Conservation (phyloP, 2,797 vertebrate genomes). For the Melanotaenia pygmaea region DNA sequence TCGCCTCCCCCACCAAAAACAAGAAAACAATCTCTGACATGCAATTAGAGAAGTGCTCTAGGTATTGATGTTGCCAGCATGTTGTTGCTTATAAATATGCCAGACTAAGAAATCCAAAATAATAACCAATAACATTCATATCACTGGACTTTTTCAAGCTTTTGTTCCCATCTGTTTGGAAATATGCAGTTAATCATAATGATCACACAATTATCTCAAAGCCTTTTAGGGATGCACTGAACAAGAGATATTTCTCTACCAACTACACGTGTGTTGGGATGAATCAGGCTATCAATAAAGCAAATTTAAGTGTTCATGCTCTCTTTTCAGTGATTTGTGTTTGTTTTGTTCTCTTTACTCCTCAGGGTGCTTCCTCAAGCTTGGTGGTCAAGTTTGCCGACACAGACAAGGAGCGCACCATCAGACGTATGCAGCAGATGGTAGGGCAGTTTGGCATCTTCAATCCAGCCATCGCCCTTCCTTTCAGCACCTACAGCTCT, state of each 20-base stretch:
- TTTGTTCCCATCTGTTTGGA: conserved; percentile 29
- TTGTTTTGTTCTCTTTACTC: conserved; percentile 41
- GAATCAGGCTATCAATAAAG: conserved; percentile 22
- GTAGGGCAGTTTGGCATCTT: conserved; percentile 99
- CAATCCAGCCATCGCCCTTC: conserved; percentile 94
- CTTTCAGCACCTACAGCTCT: conserved; percentile 97
- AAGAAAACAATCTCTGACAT: conserved; percentile 30
- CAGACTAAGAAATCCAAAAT: conserved; percentile 49
- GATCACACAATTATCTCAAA: conserved; percentile 20
- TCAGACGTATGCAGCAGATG: conserved; percentile 99
- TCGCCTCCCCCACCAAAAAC: background rate
- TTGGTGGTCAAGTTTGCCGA: conserved; percentile 99
- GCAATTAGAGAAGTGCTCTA: conserved; percentile 54
- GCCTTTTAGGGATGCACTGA: background rate
- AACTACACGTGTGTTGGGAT: conserved; percentile 16
- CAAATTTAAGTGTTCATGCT: conserved; percentile 18
- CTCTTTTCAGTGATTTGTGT: background rate
- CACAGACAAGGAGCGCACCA: conserved; percentile 99
- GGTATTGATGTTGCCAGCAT: conserved; percentile 57
- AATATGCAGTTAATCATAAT: conserved; percentile 24
- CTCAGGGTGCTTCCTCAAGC: conserved; percentile 97
- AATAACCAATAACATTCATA: conserved; percentile 34
- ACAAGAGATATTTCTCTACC: background rate
- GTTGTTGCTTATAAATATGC: conserved; percentile 58
- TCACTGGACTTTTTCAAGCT: conserved; percentile 25